These are phyloP conservation scores for Patiria miniata DNA, from an alignment of 35 echinoderm and acorn worm genomes.

Conservation along the genomic window DNA sequence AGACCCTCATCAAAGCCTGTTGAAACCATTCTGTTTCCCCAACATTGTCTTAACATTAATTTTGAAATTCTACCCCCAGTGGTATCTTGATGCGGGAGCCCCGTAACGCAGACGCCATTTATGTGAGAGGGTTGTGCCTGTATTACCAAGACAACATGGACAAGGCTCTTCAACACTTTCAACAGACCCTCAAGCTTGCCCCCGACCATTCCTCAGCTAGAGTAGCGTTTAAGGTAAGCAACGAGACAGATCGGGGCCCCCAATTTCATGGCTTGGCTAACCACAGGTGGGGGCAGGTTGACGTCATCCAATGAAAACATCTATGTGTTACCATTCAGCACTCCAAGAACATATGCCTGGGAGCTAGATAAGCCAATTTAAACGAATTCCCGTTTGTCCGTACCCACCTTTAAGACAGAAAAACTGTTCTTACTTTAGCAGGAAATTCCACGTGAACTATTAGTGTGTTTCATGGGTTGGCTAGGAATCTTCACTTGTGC, in stretches of 20 bases:
- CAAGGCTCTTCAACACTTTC: constrained; percentile 96
- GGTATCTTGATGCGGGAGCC: constrained; percentile 75
- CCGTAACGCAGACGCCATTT: constrained; percentile 87
- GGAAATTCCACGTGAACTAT: too few species aligned
- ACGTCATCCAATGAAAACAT: too few species aligned
- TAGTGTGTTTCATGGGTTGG: too few species aligned
- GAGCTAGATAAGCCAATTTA: not conserved
- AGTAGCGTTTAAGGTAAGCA: constrained; percentile 83
- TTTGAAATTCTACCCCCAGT: constrained; percentile 17
- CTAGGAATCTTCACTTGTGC: too few species aligned
- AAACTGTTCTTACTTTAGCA: too few species aligned
- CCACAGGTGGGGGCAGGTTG: too few species aligned
- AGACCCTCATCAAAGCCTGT: too few species aligned
- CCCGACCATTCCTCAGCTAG: constrained; percentile 85
- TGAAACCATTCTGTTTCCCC: too few species aligned
- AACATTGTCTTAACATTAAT: too few species aligned
- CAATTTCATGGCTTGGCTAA: too few species aligned
- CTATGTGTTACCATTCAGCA: not conserved
- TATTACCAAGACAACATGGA: constrained; percentile 99
- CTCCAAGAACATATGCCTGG: not conserved
- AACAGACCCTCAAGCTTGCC: constrained; percentile 85
- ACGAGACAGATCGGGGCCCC: not conserved
- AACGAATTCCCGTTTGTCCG: too few species aligned
- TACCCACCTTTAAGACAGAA: too few species aligned
- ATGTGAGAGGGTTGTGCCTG: constrained; percentile 83